These are phyloP conservation scores for Cordilura impudica DNA, from an alignment of 2,888 invertebrate species.

Conservation along the genomic window DNA sequence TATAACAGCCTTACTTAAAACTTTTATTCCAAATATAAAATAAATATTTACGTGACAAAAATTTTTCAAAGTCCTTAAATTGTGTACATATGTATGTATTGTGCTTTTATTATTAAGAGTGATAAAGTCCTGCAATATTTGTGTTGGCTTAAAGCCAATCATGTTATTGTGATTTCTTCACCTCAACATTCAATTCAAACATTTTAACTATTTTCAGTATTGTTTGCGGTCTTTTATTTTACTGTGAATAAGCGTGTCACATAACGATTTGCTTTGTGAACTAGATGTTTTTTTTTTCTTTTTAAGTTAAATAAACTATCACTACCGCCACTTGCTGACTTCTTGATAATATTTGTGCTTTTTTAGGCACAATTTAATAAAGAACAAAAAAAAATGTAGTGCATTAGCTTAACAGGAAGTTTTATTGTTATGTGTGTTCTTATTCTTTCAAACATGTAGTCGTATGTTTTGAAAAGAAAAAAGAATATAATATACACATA, in stretches of 20 bases:
- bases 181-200: constrained; percentile 22
- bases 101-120: neutral
- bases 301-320: constrained; percentile 39
- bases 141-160: constrained; percentile 53
- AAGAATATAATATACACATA: no score
- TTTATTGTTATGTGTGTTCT: constrained; percentile 27
- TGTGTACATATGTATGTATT: neutral
- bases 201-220: constrained; percentile 57
- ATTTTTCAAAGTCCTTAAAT: neutral
- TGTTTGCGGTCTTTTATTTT: constrained; percentile 7
- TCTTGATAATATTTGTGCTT: constrained; percentile 17
- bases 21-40: neutral
- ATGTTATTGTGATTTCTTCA: constrained; percentile 7
- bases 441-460: neutral
- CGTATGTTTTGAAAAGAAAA: neutral
- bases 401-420: constrained; percentile 56
- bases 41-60: neutral
- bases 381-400: constrained; percentile 17
- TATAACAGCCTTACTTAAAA: neutral
- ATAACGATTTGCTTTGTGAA: constrained; percentile 52
- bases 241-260: constrained; percentile 49
- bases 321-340: constrained; percentile 11
- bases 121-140: constrained; percentile 22
- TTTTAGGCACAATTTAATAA: constrained; percentile 28
- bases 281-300: constrained; percentile 39